These are phyloP conservation scores for Adelges cooleyi DNA, from an alignment of 1,140 invertebrate species.

Conservation along the genomic window DNA sequence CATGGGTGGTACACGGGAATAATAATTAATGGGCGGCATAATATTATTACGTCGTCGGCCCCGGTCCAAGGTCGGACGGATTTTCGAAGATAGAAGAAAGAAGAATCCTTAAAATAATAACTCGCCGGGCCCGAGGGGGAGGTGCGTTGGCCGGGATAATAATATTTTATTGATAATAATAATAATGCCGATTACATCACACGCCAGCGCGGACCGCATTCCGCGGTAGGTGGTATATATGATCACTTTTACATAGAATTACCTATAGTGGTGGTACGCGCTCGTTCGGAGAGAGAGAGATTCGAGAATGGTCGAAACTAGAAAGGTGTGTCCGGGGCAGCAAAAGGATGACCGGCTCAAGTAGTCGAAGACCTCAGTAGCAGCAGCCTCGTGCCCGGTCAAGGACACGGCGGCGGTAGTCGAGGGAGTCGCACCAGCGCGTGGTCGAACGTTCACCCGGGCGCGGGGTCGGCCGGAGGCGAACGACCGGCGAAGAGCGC, in stretches of 20 bases:
- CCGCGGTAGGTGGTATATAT: not conserved
- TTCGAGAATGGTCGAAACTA: not conserved
- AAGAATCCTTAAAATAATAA: not conserved
- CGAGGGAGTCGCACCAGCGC: not conserved
- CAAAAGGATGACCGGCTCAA: not conserved
- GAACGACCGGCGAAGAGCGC: not conserved
- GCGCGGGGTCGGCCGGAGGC: too few species aligned
- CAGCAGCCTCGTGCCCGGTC: constrained; percentile 22
- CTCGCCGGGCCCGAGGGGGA: not conserved
- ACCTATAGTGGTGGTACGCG: too few species aligned
- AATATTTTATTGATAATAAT: not conserved
- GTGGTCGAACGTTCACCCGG: constrained; percentile 3
- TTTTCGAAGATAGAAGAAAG: constrained; percentile 9
- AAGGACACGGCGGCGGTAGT: not conserved
- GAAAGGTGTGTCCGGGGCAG: not conserved
- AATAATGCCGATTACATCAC: not conserved
- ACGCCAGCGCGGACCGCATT: constrained; percentile 9
- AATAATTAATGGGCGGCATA: constrained; percentile 5
- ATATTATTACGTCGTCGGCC: not conserved
- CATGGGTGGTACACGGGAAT: not conserved
- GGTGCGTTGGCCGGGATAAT: not conserved
- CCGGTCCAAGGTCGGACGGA: not conserved
- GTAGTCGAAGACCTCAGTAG: not conserved
- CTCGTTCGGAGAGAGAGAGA: too few species aligned
- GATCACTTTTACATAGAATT: too few species aligned